Evolutionary conservation across 1,140 invertebrate species (phyloP).

Genomic region (Elymnias hypermnestra): DNA sequence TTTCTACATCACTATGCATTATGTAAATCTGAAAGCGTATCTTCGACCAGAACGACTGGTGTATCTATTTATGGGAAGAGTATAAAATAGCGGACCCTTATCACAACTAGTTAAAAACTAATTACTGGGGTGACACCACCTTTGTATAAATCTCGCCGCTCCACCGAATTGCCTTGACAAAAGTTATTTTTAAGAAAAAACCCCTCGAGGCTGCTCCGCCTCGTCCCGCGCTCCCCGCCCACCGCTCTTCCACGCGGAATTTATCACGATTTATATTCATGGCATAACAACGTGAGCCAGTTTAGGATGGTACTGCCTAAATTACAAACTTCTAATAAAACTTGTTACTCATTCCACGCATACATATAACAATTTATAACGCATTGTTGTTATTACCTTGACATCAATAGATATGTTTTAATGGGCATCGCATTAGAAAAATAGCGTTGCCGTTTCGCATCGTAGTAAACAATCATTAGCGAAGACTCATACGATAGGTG

Average conservation of each 20-base stretch:
- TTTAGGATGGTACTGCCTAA: constrained; percentile 67
- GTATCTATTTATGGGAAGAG: constrained; percentile 24
- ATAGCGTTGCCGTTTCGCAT: too few species aligned
- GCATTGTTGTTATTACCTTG: background rate
- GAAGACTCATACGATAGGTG: too few species aligned
- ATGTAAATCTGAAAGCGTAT: constrained; percentile 5
- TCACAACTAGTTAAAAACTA: too few species aligned
- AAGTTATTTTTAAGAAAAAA: constrained; percentile 76
- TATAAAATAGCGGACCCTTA: constrained; percentile 68
- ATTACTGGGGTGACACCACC: too few species aligned
- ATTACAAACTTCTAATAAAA: constrained; percentile 64
- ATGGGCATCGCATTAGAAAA: too few species aligned
- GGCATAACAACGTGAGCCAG: constrained; percentile 70
- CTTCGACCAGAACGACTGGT: constrained; percentile 3
- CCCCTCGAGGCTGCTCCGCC: constrained; percentile 56
- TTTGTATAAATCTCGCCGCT: constrained; percentile 67
- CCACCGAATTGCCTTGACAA: constrained; percentile 70
- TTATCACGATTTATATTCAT: constrained; percentile 78
- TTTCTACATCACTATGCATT: background rate
- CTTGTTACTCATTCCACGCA: constrained; percentile 16
- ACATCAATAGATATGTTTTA: too few species aligned
- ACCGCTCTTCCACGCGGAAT: constrained; percentile 52
- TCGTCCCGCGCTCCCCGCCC: constrained; percentile 32
- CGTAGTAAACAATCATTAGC: too few species aligned
- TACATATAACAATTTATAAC: background rate